phyloP scores from a whole-genome alignment of 1,140 invertebrate species.

The Bilobella aurantiaca region DNA sequence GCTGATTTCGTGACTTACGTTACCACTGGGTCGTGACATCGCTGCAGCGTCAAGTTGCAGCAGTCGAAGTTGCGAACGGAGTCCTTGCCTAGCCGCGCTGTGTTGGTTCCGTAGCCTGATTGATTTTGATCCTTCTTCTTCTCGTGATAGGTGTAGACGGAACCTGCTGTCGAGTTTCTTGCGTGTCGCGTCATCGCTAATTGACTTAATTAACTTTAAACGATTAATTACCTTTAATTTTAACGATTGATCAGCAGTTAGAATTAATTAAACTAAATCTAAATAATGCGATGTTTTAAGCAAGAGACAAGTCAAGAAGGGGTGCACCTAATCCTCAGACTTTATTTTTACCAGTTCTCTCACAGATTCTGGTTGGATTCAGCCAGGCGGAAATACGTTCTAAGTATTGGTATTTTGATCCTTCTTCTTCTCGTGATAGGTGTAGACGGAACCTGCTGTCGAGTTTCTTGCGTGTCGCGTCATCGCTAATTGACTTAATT shows the following conservation, averaged over 20 bases:
- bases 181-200: conserved; percentile 80
- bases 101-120: conserved; percentile 81
- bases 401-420: too few relatives aligned
- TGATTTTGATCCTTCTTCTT: conserved; percentile 88
- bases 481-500: conserved; percentile 49
- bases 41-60: conserved; percentile 91
- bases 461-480: conserved; percentile 94
- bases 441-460: conserved; percentile 95
- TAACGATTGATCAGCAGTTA: too few relatives aligned
- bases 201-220: too few relatives aligned
- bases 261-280: too few relatives aligned
- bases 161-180: conserved; percentile 93
- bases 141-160: conserved; percentile 97
- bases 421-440: conserved; percentile 95
- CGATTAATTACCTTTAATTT: too few relatives aligned
- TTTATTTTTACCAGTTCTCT: too few relatives aligned
- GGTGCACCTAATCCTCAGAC: too few relatives aligned
- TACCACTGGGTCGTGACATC: conserved; percentile 77
- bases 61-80: conserved; percentile 97
- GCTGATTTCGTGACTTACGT: conserved; percentile 62
- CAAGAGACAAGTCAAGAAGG: too few relatives aligned
- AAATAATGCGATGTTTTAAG: too few relatives aligned
- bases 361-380: too few relatives aligned
- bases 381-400: too few relatives aligned
- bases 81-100: conserved; percentile 81